Evolutionary conservation across 2,888 invertebrate species (phyloP).

Genomic region (Ochropacha duplaris): DNA sequence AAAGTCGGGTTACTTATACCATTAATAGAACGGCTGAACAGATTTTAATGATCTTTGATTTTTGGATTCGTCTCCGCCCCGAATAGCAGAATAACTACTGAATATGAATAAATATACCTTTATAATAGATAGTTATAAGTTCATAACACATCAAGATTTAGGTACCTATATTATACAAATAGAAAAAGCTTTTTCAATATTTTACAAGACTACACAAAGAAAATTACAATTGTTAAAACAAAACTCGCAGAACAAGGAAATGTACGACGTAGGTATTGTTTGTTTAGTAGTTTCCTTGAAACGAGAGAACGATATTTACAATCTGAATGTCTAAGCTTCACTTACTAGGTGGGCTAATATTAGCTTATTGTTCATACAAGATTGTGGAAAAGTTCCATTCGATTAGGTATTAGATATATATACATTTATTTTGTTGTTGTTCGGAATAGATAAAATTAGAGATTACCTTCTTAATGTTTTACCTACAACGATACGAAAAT

Average conservation of each 20-base stretch:
- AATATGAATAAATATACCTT: no score
- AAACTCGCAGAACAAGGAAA: neutral
- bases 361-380: conserved; percentile 1
- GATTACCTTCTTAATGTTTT: no score
- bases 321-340: neutral
- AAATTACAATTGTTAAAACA: neutral
- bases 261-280: neutral
- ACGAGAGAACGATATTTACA: conserved; percentile 7
- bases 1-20: no score
- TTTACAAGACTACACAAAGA: neutral
- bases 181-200: neutral
- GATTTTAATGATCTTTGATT: no score
- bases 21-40: no score
- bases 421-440: no score
- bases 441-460: no score
- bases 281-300: conserved; percentile 15
- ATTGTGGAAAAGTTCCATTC: neutral
- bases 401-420: neutral
- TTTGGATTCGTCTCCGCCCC: no score
- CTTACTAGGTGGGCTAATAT: neutral
- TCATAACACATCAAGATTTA: neutral
- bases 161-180: neutral
- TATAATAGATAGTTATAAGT: no score
- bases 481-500: no score
- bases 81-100: no score